Conservation (phyloP, 2,888 invertebrate species). For the Parelbella ahira region DNA sequence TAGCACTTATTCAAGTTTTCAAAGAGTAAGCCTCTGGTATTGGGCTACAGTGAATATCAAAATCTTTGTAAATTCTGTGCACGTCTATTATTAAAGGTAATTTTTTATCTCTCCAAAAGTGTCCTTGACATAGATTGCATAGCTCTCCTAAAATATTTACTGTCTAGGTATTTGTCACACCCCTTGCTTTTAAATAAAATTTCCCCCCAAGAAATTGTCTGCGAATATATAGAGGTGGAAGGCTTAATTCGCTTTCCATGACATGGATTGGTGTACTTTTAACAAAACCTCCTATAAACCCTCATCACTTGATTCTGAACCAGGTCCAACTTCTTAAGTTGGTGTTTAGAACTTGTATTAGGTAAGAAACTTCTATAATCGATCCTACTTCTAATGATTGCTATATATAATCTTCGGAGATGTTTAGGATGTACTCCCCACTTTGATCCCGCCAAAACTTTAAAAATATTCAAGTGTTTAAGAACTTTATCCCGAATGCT, state of each 20-base stretch:
- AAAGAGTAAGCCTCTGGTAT: no score
- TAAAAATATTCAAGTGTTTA: slow-evolving; percentile 28
- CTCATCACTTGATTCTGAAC: slow-evolving; percentile 32
- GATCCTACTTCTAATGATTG: slow-evolving; percentile 33
- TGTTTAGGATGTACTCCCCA: slow-evolving; percentile 35
- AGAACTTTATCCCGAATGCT: slow-evolving; percentile 20
- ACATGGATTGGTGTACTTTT: slow-evolving; percentile 29
- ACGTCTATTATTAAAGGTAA: no score
- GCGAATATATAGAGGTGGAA: slow-evolving; percentile 19
- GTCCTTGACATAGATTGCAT: no score
- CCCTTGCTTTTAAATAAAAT: no score
- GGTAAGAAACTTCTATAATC: slow-evolving; percentile 33
- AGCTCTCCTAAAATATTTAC: no score
- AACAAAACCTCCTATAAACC: slow-evolving; percentile 32
- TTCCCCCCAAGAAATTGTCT: no score
- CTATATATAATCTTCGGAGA: slow-evolving; percentile 32
- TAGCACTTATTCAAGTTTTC: no score
- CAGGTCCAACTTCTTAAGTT: slow-evolving; percentile 29
- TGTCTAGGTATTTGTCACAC: no score
- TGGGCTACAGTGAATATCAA: no score
- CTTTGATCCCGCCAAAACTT: slow-evolving; percentile 28
- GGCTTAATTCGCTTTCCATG: slow-evolving; percentile 28
- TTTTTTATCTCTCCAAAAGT: no score
- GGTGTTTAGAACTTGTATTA: slow-evolving; percentile 25
- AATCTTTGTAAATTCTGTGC: no score